A percentile compares a stretch with the other conserved stretches of the same genome.
These are phyloP conservation scores for Clarias fuscus DNA, from an alignment of 2,797 vertebrate species.

Conservation along the genomic window DNA sequence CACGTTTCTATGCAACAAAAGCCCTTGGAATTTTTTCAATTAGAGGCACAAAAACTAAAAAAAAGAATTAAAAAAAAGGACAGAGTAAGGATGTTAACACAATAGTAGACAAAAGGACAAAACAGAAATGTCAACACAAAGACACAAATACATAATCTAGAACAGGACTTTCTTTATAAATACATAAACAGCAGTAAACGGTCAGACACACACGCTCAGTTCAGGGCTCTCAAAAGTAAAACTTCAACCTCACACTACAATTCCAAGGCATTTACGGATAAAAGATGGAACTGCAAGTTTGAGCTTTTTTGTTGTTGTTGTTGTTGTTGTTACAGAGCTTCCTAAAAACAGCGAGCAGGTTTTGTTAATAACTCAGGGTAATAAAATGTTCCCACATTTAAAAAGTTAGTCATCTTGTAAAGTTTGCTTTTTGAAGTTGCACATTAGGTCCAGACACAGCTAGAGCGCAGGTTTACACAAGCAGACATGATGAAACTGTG, in stretches of 20 bases:
- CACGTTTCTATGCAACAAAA: slow-evolving; percentile 50
- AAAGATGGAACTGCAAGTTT: background rate
- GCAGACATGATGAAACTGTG: background rate
- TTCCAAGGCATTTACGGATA: background rate
- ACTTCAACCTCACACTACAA: background rate
- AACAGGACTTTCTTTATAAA: slow-evolving; percentile 46
- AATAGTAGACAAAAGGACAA: slow-evolving; percentile 5
- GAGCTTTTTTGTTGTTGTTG: background rate
- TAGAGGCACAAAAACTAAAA: slow-evolving; percentile 50
- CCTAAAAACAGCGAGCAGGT: background rate
- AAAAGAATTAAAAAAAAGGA: slow-evolving; percentile 28
- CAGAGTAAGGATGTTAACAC: slow-evolving; percentile 32
- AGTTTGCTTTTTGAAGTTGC: background rate
- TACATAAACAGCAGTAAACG: slow-evolving; percentile 58
- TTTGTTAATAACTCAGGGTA: slow-evolving; percentile 20
- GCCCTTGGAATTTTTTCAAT: slow-evolving; percentile 42
- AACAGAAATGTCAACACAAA: slow-evolving; percentile 21
- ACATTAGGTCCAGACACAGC: background rate
- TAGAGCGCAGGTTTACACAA: background rate
- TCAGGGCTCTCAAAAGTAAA: background rate
- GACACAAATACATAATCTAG: slow-evolving; percentile 44
- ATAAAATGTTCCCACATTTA: slow-evolving; percentile 47
- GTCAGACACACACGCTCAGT: background rate
- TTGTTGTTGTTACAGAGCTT: background rate
- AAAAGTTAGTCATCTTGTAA: slow-evolving; percentile 39